Conservation (phyloP, 64 coral and sea anemone species). For the Montipora sp. region DNA sequence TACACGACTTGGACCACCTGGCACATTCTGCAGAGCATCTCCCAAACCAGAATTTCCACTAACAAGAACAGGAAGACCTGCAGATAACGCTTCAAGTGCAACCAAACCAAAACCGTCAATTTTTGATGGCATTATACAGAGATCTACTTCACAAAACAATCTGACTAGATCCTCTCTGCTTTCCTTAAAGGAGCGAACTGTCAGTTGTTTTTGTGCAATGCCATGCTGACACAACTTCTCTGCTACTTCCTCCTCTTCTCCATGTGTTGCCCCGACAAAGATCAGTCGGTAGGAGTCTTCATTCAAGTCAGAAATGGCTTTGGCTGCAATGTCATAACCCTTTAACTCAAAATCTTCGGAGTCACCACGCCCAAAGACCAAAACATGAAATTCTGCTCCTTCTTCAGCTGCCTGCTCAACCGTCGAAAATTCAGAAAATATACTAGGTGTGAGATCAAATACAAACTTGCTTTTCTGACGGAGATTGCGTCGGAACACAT, state of each 20-base stretch:
- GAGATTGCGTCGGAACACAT: neutral
- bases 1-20: neutral
- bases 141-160: conserved; percentile 40
- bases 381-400: neutral
- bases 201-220: neutral
- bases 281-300: neutral
- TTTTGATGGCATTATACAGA: conserved; percentile 22
- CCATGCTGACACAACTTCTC: neutral
- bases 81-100: conserved; percentile 29
- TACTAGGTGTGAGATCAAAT: neutral
- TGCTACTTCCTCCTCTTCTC: neutral
- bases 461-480: neutral
- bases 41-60: conserved; percentile 25
- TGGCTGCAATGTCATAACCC: neutral
- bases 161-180: conserved; percentile 4
- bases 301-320: conserved; percentile 32
- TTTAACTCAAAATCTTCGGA: conserved; percentile 16
- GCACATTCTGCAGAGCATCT: conserved; percentile 9
- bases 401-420: neutral
- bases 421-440: conserved; percentile 15
- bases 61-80: conserved; percentile 18
- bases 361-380: conserved; percentile 18
- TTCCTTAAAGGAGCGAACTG: neutral
- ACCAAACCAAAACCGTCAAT: neutral
- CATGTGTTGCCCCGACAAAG: neutral